Base-by-base conservation (phyloP, 2,113 vertebrate species). In the Neogobius melanostomus region DNA sequence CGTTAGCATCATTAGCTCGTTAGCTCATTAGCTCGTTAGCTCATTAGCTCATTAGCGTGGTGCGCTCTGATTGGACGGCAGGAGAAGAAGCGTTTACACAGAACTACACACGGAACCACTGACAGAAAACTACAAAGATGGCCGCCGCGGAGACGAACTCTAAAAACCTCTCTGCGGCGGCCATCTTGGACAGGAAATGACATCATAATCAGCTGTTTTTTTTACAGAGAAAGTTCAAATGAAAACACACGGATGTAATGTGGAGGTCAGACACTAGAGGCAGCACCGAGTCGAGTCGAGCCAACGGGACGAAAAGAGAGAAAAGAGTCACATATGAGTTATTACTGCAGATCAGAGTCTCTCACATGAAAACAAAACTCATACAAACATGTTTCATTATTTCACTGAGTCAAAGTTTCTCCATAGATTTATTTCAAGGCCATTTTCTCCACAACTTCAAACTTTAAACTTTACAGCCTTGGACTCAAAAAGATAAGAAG, bases 171-270 rank as follows among this genome's bases (percentile, higher is more conserved):
- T 50, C 11, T 14, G 53, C 10, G 53, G 53, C 53, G 53, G 53
- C 53, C 53, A 56, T 56, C 53, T 56, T 56, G 10, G n/a, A 56
- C 53, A 56, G 53, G 53, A 56, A 56, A 11, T 54, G 52, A 54
- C 17, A 11, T 54, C 52, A 54, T 54, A 54, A 53, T 21, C 28
- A 36, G 28, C 51, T 53, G 7, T 16, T 53, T 8, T 15, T 28
- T 28, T 56, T 28, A 21, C 53, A 54, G 21, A 54, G 16, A 54
- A 16, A 54, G 17, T 54, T 11, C 6, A 11, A 56, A 21, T 11
- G 11, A 28, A 56, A 28, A 56, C 1, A 56, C 53, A 11, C 28
- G 28, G 53, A 56, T 56, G 17, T 28, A 56, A n/a, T 56, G 17
- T 11, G 9, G 3, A 28, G 53, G 53, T 56, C 11, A 11, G 53